Evolutionary conservation across 2,888 invertebrate genomes (phyloP), one percentile per base, ranked within the genome.

Genomic region (Allacma fusca): DNA sequence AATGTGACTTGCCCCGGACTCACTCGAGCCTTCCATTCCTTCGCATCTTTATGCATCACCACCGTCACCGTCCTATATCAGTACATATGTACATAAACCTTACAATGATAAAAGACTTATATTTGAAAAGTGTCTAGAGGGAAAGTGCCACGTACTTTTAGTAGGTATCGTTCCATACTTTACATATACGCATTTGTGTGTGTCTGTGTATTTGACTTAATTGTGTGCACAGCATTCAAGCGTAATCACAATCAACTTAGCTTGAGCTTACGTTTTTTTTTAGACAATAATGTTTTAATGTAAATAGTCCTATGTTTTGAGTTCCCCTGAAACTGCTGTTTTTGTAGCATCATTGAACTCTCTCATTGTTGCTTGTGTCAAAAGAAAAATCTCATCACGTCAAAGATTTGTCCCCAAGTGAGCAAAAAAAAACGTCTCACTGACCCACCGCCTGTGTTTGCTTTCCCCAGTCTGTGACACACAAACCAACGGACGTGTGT

Each of bases 1-100:
- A 64, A 74, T 74, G 74, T 44, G 50, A 70, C 50, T 50, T 50
- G 50, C 50, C 50, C 16, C 50, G n/a, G 50, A 50, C 50, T 50
- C 50, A 50, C 16, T n/a, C 16, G 50, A 50, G 19, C 50, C n/a
- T 50, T 50, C n/a, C 50, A 50, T 50, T 50, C 50, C 50, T 50
- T 2, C 19, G 5, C 19, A 9, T 4, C 4, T 4, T 9, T 4
- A 34, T 34, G 34, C 34, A 34, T 34, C 34, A 34, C 34, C n/a
- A n/a, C n/a, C n/a, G n/a, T 34, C 34, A 7, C 34, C 34, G 34
- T 9, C 9, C 34, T 34, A 9, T n/a, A n/a, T n/a, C n/a, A n/a
- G n/a, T n/a, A n/a, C n/a, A n/a, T n/a, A n/a, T n/a, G n/a, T n/a
- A n/a, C n/a, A n/a, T n/a, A n/a, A n/a, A n/a, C n/a, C n/a, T n/a